Conservation (phyloP, 2,888 invertebrate species). For the Steinernema hermaphroditum region DNA sequence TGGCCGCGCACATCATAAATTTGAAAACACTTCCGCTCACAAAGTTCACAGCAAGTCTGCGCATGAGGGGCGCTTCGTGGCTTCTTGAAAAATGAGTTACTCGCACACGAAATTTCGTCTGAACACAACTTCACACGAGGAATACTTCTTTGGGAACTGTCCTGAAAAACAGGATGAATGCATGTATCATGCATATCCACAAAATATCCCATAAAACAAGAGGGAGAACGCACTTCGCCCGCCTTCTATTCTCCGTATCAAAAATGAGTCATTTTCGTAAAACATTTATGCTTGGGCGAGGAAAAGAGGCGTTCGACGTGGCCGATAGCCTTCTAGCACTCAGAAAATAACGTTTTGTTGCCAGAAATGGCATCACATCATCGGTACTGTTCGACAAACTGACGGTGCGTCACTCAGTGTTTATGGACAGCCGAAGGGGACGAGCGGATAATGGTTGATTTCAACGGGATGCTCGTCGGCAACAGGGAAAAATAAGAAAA, state of each 20-base stretch:
- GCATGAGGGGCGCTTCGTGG: no score
- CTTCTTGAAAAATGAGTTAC: background rate
- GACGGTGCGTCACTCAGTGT: no score
- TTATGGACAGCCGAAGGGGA: no score
- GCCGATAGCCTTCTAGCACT: background rate
- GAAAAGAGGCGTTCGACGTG: conserved; percentile 14
- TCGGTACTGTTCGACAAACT: background rate
- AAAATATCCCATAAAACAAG: conserved; percentile 18
- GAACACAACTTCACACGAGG: background rate
- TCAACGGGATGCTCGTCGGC: no score
- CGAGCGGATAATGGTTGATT: no score
- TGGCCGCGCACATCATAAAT: no score
- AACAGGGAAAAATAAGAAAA: no score
- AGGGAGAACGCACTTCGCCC: conserved; percentile 25
- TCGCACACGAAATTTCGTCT: background rate
- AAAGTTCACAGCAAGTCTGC: no score
- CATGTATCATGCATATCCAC: conserved; percentile 22
- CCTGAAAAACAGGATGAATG: conserved; percentile 19
- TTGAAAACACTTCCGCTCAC: no score
- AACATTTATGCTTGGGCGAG: conserved; percentile 28
- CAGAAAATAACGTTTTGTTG: conserved; percentile 4
- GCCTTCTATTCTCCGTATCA: conserved; percentile 26
- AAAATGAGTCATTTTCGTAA: conserved; percentile 31
- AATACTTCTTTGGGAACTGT: background rate
- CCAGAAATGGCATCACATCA: conserved; percentile 1